Evolutionary conservation across 2,113 vertebrate genomes (phyloP), one percentile per base, ranked within the genome.

Genomic region (Trichomycterus rosablanca): DNA sequence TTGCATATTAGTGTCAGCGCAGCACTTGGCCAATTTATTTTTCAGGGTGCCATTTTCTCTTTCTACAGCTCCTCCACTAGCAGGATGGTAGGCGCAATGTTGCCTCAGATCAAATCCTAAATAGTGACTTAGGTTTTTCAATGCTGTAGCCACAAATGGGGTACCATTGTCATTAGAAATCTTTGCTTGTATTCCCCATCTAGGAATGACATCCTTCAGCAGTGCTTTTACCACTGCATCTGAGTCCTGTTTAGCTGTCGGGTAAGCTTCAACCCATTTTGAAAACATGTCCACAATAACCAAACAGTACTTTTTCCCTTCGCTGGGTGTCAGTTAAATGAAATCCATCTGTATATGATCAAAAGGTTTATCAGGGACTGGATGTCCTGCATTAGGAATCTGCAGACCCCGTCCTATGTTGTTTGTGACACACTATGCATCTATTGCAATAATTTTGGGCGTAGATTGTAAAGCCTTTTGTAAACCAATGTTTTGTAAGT

Each of bases 241-340:
- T 18, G 28, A 14, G 19, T 52, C 49, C 12, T 52, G 49, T 11
- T 51, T 32, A 4, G 24, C n/a, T 4, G 48, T 30, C 1, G 28
- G 26, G 3, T 32, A 50, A 2, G 46, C 46, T 12, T 50, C n/a
- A 1, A 15, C 23, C 46, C 46, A 30, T 16, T 43, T 8, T 5
- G 2, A 22, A 20, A 28, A 59, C 14, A 32, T 20, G 2, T 11
- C 19, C 1, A 50, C 23, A 24, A 48, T 49, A 1, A 26, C 23
- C 62, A 78, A 72, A 75, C 55, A 55, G 43, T 48, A 43, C 12
- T 22, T 22, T n/a, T 35, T 34, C n/a, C n/a, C 6, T 0, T 6
- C 14, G 3, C 14, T 10, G 1, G 18, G 9, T 19, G 8, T 44
- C 3, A 22, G 8, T 5, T 22, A 16, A 4, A 44, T 20, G 5